Percentiles rank a stretch among this genome's conserved stretches.
These are phyloP conservation scores for Octodon degus DNA, from an alignment of 2,113 vertebrate genomes.

Conservation along the genomic window DNA sequence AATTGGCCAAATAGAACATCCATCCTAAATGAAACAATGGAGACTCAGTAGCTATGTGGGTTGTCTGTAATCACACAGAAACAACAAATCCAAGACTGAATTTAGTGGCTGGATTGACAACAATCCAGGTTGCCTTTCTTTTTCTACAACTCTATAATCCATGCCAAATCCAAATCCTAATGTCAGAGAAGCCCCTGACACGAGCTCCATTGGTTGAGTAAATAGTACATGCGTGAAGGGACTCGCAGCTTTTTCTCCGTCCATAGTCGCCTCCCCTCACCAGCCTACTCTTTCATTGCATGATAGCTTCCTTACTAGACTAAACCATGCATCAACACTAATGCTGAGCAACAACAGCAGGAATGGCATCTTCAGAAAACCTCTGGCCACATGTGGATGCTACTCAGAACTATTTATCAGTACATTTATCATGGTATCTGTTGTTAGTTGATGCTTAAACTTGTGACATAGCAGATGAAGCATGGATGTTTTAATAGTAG, in stretches of 20 bases:
- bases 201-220: not conserved
- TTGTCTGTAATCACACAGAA: not conserved
- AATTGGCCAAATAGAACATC: not conserved
- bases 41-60: not conserved
- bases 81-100: not conserved
- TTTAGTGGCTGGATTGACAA: no score
- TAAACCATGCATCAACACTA: not conserved
- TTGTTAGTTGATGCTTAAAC: not conserved
- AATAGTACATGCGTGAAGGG: not conserved
- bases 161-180: not conserved
- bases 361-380: not conserved
- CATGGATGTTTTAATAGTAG: not conserved
- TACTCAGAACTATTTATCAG: not conserved
- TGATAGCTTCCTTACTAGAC: not conserved
- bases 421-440: not conserved
- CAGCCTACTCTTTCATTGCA: not conserved
- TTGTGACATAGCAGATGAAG: not conserved
- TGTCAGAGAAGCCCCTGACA: not conserved
- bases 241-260: not conserved
- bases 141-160: not conserved
- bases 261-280: not conserved
- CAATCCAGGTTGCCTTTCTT: not conserved
- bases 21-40: constrained; percentile 1
- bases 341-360: not conserved
- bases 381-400: not conserved